Percentiles rank a stretch among this genome's conserved stretches.
Conservation (phyloP, 2,888 invertebrate species). For the Leistus spinibarbis region DNA sequence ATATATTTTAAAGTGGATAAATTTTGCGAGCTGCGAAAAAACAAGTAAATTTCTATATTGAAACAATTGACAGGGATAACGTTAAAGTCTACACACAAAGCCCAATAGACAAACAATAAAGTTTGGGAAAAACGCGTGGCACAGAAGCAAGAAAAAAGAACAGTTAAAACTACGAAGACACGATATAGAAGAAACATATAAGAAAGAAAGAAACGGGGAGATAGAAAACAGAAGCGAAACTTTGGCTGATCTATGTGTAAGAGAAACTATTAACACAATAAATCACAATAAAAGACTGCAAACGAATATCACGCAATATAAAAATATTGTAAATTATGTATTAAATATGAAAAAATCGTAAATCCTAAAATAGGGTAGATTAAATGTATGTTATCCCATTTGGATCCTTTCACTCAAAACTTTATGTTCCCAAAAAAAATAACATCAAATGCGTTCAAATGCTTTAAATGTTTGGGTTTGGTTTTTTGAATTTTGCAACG, state of each 20-base stretch:
- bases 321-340: no score
- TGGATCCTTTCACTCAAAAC: no score
- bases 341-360: no score
- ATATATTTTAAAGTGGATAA: neutral
- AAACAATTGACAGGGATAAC: slow-evolving; percentile 31
- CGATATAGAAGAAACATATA: neutral
- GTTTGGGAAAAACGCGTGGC: slow-evolving; percentile 8
- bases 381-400: no score
- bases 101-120: slow-evolving; percentile 34
- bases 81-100: slow-evolving; percentile 25
- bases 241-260: slow-evolving; percentile 29
- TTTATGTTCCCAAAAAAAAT: no score
- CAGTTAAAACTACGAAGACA: neutral
- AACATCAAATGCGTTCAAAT: no score
- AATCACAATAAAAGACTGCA: slow-evolving; percentile 10
- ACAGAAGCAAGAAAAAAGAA: neutral
- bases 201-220: slow-evolving; percentile 9
- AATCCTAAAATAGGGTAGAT: no score
- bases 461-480: no score
- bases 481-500: no score
- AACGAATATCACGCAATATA: neutral
- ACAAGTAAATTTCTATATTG: slow-evolving; percentile 24
- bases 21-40: neutral
- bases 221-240: neutral
- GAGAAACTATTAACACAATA: slow-evolving; percentile 33